These are phyloP conservation scores for Synergus laeviventris DNA, from an alignment of 2,888 invertebrate species.

Conservation along the genomic window DNA sequence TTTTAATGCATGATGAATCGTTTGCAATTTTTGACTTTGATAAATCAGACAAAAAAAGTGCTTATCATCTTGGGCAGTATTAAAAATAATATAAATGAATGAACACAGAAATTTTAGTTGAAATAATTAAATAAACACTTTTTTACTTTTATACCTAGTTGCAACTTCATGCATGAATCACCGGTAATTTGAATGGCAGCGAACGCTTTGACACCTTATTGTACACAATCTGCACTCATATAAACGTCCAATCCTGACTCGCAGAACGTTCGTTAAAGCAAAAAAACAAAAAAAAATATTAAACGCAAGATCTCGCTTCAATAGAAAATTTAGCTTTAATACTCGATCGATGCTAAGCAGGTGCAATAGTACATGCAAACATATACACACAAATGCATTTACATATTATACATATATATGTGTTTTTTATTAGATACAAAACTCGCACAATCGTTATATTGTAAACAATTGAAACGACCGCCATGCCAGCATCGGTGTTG, in stretches of 20 bases:
- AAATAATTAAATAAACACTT: background rate
- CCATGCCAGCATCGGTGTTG: constrained; percentile 55
- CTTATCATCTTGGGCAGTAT: too few relatives aligned
- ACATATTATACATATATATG: constrained; percentile 40
- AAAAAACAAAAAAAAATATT: constrained; percentile 1
- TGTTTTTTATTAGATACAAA: constrained; percentile 45
- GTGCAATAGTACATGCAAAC: constrained; percentile 62
- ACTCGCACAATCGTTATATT: constrained; percentile 63
- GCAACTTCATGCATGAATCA: constrained; percentile 12
- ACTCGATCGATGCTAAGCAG: constrained; percentile 51
- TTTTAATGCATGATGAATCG: background rate
- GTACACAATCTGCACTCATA: constrained; percentile 4
- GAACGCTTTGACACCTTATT: constrained; percentile 25
- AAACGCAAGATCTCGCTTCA: constrained; percentile 55
- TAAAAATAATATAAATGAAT: too few relatives aligned
- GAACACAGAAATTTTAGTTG: too few relatives aligned
- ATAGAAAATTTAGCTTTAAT: constrained; percentile 62
- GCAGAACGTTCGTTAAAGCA: constrained; percentile 11
- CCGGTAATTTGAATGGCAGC: constrained; percentile 11
- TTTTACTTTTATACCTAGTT: constrained; percentile 6
- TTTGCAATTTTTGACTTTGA: background rate
- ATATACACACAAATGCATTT: constrained; percentile 59
- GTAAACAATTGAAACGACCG: constrained; percentile 52
- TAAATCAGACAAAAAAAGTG: background rate
- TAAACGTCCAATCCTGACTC: background rate